Conservation (phyloP, 2,888 invertebrate species). For the Amphipoea oculea region DNA sequence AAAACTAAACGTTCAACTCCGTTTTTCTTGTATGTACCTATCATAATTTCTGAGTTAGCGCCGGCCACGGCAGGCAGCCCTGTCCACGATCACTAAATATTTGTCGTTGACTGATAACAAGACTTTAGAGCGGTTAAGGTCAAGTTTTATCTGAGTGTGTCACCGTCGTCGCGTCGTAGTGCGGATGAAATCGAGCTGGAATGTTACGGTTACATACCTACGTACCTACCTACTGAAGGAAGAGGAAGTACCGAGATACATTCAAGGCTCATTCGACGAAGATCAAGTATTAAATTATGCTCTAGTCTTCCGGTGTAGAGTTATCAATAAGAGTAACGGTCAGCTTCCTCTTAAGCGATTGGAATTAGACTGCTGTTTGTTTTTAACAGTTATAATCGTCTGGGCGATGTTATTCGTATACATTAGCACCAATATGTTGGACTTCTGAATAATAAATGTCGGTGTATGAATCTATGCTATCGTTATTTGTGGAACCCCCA, state of each 20-base stretch:
- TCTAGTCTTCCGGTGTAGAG: slow-evolving; percentile 57
- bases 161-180: slow-evolving; percentile 28
- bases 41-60: slow-evolving; percentile 25
- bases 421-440: slow-evolving; percentile 40
- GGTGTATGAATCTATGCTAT: not conserved
- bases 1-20: not conserved
- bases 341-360: slow-evolving; percentile 52
- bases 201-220: slow-evolving; percentile 31
- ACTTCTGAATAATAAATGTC: slow-evolving; percentile 25
- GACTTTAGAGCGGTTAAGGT: slow-evolving; percentile 79
- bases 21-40: not conserved
- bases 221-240: slow-evolving; percentile 50
- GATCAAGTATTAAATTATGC: slow-evolving; percentile 60
- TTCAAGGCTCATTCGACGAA: slow-evolving; percentile 59
- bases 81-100: slow-evolving; percentile 63
- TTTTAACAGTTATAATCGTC: slow-evolving; percentile 47
- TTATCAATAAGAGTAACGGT: slow-evolving; percentile 55
- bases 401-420: slow-evolving; percentile 29
- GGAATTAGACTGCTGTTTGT: slow-evolving; percentile 40
- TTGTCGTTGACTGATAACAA: slow-evolving; percentile 78
- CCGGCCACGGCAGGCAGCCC: slow-evolving; percentile 53
- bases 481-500: slow-evolving; percentile 18
- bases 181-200: slow-evolving; percentile 48
- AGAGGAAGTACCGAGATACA: slow-evolving; percentile 64
- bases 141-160: slow-evolving; percentile 76